phyloP scores from a whole-genome alignment of 2,797 vertebrate species.

The Microctenopoma stevenorrisi region DNA sequence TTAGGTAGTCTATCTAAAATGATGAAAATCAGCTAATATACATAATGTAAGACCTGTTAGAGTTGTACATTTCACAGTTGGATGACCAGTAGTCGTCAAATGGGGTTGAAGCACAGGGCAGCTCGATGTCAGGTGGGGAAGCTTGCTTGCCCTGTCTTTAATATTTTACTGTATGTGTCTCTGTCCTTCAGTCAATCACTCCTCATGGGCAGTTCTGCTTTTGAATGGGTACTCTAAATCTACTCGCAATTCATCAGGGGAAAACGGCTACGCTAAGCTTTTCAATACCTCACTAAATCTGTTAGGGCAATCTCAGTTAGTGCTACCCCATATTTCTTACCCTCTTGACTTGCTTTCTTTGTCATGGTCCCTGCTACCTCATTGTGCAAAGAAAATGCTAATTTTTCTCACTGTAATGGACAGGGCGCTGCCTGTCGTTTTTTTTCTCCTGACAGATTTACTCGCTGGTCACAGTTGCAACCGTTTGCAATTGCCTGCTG shows the following conservation, averaged over 20 bases:
- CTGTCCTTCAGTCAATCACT: constrained; percentile 58
- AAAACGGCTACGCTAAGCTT: constrained; percentile 66
- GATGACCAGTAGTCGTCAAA: constrained; percentile 71
- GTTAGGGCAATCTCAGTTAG: constrained; percentile 70
- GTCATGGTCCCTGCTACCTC: constrained; percentile 43
- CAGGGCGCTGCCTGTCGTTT: constrained; percentile 8
- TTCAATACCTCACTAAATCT: constrained; percentile 68
- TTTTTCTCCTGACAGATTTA: constrained; percentile 34
- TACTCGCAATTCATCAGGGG: constrained; percentile 71
- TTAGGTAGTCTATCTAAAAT: constrained; percentile 26
- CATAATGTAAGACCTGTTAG: constrained; percentile 62
- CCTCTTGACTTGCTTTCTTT: constrained; percentile 48
- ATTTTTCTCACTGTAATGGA: constrained; percentile 41
- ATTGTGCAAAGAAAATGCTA: constrained; percentile 39
- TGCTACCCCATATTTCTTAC: constrained; percentile 55
- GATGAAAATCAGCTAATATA: neutral
- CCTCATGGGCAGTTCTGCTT: constrained; percentile 51
- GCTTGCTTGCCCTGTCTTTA: constrained; percentile 37
- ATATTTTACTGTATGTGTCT: constrained; percentile 39
- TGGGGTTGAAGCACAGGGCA: constrained; percentile 41
- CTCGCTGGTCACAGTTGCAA: constrained; percentile 42
- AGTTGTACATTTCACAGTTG: constrained; percentile 72
- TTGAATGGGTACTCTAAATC: constrained; percentile 62
- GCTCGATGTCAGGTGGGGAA: constrained; percentile 51
- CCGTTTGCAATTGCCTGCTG: constrained; percentile 40